Conservation (phyloP, 2,113 vertebrate species). For the Oryzias javanicus region DNA sequence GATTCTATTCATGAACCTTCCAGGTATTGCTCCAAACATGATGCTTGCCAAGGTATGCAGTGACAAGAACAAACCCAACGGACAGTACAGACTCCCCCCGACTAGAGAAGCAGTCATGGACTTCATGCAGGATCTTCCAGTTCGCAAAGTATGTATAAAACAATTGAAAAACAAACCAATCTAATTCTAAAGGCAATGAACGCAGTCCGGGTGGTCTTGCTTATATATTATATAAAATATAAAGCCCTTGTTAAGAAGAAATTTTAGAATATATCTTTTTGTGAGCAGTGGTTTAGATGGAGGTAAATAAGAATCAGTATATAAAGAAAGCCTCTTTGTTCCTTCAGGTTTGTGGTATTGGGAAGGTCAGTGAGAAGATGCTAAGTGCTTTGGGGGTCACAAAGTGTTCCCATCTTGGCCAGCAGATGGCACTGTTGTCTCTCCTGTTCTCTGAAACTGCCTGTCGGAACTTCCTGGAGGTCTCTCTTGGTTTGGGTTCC, state of each 20-base stretch:
- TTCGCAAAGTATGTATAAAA: slow-evolving; percentile 86
- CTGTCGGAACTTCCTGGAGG: slow-evolving; percentile 87
- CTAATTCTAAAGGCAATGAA: no score
- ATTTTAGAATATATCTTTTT: neutral
- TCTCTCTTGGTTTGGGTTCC: slow-evolving; percentile 90
- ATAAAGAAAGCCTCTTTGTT: neutral
- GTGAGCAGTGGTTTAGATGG: neutral
- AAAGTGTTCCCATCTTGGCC: slow-evolving; percentile 86
- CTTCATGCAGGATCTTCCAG: slow-evolving; percentile 88
- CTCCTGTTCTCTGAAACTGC: slow-evolving; percentile 90
- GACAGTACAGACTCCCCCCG: slow-evolving; percentile 85
- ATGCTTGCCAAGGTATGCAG: slow-evolving; percentile 98
- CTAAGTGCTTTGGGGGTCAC: slow-evolving; percentile 85
- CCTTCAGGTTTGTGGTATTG: slow-evolving; percentile 91
- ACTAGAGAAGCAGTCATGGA: slow-evolving; percentile 84
- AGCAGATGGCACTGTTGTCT: slow-evolving; percentile 89
- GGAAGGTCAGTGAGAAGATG: slow-evolving; percentile 98
- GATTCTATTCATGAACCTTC: slow-evolving; percentile 33
- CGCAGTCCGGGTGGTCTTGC: no score
- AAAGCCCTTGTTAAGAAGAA: no score
- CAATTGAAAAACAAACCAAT: slow-evolving; percentile 12
- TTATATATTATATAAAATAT: no score
- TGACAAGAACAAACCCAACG: slow-evolving; percentile 95
- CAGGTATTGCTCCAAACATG: slow-evolving; percentile 95
- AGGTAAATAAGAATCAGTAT: neutral